Evolutionary conservation across 2,113 vertebrate species (phyloP).

Genomic region (Microcebus murinus): DNA sequence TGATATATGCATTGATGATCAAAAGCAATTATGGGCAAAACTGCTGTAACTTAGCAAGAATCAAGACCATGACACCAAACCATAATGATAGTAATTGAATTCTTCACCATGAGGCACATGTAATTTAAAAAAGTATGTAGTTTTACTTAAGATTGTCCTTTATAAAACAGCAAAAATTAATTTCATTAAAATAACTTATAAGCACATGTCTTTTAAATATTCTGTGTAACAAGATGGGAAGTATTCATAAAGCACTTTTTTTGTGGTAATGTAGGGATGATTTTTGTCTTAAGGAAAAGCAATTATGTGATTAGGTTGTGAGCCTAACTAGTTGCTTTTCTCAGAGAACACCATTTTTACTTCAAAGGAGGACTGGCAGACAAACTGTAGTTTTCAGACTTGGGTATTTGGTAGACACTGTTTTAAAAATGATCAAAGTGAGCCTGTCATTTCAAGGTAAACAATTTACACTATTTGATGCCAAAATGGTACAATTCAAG

Average conservation of each 20-base stretch:
- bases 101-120: background rate
- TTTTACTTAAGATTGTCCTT: background rate
- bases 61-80: background rate
- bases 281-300: background rate
- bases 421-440: background rate
- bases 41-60: background rate
- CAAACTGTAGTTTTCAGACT: background rate
- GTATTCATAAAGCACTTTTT: background rate
- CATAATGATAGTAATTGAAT: background rate
- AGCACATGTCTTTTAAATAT: background rate
- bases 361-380: background rate
- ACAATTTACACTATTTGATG: background rate
- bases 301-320: background rate
- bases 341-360: background rate
- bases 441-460: background rate
- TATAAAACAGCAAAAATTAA: background rate
- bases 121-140: background rate
- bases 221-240: background rate
- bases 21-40: background rate
- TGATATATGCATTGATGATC: background rate
- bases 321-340: background rate
- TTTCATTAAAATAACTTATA: background rate
- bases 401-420: background rate
- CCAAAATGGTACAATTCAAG: background rate
- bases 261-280: background rate